A percentile compares a stretch with the other conserved stretches of the same genome.
phyloP scores from a whole-genome alignment of 2,797 vertebrate species.

The Semaprochilodus insignis region DNA sequence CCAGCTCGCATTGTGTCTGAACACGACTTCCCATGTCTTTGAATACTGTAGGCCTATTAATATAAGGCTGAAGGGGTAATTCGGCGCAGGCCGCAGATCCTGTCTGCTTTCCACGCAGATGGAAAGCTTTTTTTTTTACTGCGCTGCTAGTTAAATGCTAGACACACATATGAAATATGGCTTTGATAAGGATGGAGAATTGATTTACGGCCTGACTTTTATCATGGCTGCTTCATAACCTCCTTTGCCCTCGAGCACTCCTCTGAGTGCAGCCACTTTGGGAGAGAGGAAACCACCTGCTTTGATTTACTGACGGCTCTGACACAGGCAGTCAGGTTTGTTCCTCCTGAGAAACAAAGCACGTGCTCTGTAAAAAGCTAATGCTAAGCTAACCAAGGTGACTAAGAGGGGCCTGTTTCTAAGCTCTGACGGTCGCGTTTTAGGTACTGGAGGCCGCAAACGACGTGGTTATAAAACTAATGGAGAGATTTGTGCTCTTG shows the following conservation, averaged over 20 bases:
- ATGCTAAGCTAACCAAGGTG: constrained; percentile 3
- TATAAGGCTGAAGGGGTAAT: constrained; percentile 76
- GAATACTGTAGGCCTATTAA: constrained; percentile 69
- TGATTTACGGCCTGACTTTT: constrained; percentile 81
- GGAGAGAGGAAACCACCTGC: constrained; percentile 76
- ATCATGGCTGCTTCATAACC: constrained; percentile 74
- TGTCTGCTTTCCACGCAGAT: constrained; percentile 75
- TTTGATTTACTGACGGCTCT: constrained; percentile 74
- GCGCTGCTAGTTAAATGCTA: constrained; percentile 77
- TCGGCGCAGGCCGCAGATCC: constrained; percentile 74
- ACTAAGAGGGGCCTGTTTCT: background rate
- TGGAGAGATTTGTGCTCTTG: background rate
- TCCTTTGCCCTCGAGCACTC: constrained; percentile 68
- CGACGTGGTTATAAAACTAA: background rate
- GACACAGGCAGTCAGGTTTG: constrained; percentile 28
- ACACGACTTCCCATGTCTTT: constrained; percentile 78
- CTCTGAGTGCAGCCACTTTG: constrained; percentile 59
- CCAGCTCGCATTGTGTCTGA: constrained; percentile 74
- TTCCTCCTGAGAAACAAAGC: constrained; percentile 39
- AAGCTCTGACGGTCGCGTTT: background rate
- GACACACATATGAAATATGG: constrained; percentile 75
- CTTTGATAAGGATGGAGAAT: constrained; percentile 79
- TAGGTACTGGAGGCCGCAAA: background rate
- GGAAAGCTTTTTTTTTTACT: constrained; percentile 69
- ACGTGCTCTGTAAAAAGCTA: background rate